phyloP scores from a whole-genome alignment of 1,140 invertebrate species.

The Ceratoteleas bidentatus region DNA sequence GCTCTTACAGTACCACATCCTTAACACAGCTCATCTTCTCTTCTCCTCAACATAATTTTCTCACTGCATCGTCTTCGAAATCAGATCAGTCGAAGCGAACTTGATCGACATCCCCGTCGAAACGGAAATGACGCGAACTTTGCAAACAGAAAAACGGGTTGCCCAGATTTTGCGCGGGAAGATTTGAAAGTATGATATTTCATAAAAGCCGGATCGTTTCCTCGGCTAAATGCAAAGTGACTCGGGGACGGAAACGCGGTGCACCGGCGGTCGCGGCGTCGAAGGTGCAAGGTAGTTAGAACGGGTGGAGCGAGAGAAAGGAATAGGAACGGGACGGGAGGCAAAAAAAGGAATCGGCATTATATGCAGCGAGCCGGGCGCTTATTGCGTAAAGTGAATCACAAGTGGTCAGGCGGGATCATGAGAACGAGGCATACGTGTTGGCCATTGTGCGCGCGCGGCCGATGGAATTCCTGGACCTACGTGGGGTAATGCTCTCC shows the following conservation, averaged over 20 bases:
- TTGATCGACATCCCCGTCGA: too few relatives aligned
- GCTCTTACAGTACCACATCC: too few relatives aligned
- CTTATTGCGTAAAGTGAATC: slow-evolving; percentile 72
- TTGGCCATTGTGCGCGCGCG: slow-evolving; percentile 59
- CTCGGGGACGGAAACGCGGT: slow-evolving; percentile 39
- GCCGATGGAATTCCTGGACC: slow-evolving; percentile 66
- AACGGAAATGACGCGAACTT: too few relatives aligned
- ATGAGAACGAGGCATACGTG: slow-evolving; percentile 65
- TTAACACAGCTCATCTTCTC: too few relatives aligned
- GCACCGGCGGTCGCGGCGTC: slow-evolving; percentile 22
- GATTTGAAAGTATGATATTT: slow-evolving; percentile 31
- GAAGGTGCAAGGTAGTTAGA: slow-evolving; percentile 59
- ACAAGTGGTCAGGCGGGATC: slow-evolving; percentile 70
- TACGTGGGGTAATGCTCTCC: slow-evolving; percentile 53
- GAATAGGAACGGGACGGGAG: slow-evolving; percentile 46
- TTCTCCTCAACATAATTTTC: too few relatives aligned
- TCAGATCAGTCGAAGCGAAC: too few relatives aligned
- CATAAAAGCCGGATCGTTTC: slow-evolving; percentile 29
- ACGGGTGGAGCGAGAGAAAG: slow-evolving; percentile 52
- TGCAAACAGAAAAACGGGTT: too few relatives aligned
- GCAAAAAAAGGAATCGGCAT: slow-evolving; percentile 66
- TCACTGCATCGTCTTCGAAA: too few relatives aligned
- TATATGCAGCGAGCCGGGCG: slow-evolving; percentile 65
- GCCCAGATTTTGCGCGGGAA: too few relatives aligned
- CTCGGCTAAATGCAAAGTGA: slow-evolving; percentile 33